phyloP scores from a whole-genome alignment of 2,888 invertebrate species.

The Tubiluchus corallicola region DNA sequence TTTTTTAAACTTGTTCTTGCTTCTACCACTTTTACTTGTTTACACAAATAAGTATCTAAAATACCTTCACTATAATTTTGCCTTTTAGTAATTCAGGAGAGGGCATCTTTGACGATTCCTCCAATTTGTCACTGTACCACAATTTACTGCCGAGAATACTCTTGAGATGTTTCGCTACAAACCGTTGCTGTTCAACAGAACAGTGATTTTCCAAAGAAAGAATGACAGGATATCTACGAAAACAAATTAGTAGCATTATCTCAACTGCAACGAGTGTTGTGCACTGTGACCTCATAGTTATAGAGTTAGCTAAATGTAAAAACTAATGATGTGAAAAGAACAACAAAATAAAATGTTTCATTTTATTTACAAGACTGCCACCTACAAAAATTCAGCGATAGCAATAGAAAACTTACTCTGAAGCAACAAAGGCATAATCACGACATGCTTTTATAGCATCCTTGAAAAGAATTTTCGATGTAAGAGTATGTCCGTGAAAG shows the following conservation, averaged over 20 bases:
- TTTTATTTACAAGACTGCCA: too few relatives aligned
- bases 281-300: too few relatives aligned
- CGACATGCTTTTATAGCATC: conserved; percentile 33
- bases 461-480: conserved; percentile 30
- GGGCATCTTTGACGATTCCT: conserved; percentile 18
- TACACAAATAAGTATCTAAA: too few relatives aligned
- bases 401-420: conserved; percentile 22
- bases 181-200: conserved; percentile 25
- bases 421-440: conserved; percentile 32
- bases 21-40: too few relatives aligned
- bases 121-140: conserved; percentile 15
- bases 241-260: too few relatives aligned
- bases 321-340: too few relatives aligned
- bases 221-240: conserved; percentile 22
- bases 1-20: too few relatives aligned
- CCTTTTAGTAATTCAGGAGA: conserved; percentile 25
- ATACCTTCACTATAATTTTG: conserved; percentile 27
- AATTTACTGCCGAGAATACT: conserved; percentile 23
- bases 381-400: too few relatives aligned
- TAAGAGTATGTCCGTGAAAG: conserved; percentile 37
- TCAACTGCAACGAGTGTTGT: too few relatives aligned
- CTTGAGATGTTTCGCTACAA: conserved; percentile 22
- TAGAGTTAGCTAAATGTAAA: too few relatives aligned
- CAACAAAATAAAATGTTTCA: too few relatives aligned
- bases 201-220: conserved; percentile 29